Evolutionary conservation across 2,797 vertebrate genomes (phyloP), one percentile per base, ranked within the genome.

Genomic region (Falco cherrug): DNA sequence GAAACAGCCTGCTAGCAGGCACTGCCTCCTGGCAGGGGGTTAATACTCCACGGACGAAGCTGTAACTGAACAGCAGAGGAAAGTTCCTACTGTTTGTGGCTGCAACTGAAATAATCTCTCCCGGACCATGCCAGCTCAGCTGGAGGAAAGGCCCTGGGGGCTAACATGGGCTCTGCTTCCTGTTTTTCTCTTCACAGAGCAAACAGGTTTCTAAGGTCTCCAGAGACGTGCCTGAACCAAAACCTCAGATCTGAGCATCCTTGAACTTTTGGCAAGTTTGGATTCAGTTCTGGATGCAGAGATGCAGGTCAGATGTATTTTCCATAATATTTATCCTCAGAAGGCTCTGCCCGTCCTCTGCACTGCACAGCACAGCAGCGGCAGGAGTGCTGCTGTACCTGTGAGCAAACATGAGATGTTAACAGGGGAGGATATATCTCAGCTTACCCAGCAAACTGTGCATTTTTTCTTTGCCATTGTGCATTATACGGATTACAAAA

Each of bases 251-350:
- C 67, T 78, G 75, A 83, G 60, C 74, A 96, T 87, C 95, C 89
- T 91, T 96, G 94, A 96, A 96, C 84, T 87, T 74, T 43, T 67
- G 82, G 43, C 77, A 82, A 96, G 51, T 84, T 81, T 88, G 48
- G 37, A 47, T 83, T 83, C 39, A 54, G 56, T 79, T 90, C 90
- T 80, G 50, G 69, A 76, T 53, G 50, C 47, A 90, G 65, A 74
- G 53, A 45, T 68, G 41, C 70, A n/a, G 51, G 29, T 71, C 71
- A 68, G 83, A 82, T 35, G 33, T 59, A 54, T 64, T 92, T 94
- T 96, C 77, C 61, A 51, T 77, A 12, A 29, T 22, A 47, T 35
- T 78, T 77, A 9, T 53, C 54, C 43, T 71, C 73, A 61, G 65
- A 45, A 79, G 54, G 21, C 31, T 83, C 74, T 75, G 61, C 39